Evolutionary conservation across 2,113 vertebrate genomes (phyloP).

Genomic region (Nipponia nippon): DNA sequence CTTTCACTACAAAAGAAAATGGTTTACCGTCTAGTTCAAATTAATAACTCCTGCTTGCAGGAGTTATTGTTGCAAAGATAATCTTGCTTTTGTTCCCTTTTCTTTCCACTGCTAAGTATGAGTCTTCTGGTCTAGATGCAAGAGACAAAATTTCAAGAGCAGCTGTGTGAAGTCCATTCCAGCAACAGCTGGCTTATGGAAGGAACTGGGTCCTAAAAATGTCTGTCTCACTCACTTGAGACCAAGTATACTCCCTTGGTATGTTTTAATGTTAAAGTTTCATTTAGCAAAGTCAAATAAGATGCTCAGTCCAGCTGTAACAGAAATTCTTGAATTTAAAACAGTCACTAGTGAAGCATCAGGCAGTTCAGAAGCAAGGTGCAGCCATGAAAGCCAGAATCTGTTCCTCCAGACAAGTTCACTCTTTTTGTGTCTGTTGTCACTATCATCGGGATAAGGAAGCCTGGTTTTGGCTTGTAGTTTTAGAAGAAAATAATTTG

Average conservation of each 20-base stretch:
- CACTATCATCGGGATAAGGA: neutral
- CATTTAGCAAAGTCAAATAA: neutral
- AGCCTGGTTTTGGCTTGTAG: neutral
- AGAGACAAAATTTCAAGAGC: neutral
- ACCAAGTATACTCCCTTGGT: neutral
- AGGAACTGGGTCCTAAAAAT: neutral
- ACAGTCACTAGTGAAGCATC: neutral
- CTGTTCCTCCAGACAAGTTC: neutral
- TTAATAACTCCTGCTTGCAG: neutral
- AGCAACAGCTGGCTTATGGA: neutral
- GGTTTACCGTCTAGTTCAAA: neutral
- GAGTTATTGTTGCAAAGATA: neutral
- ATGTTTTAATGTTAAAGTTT: neutral
- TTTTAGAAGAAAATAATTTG: neutral
- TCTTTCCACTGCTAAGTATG: neutral
- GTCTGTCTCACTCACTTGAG: neutral
- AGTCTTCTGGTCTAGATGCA: neutral
- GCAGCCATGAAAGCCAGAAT: neutral
- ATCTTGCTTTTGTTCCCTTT: neutral
- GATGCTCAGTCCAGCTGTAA: neutral
- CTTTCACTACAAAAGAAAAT: neutral
- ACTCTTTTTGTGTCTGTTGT: neutral
- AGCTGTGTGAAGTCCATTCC: neutral
- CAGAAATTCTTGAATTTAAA: neutral
- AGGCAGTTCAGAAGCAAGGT: neutral